phyloP scores from a whole-genome alignment of 2,113 vertebrate species.

The Puma concolor region DNA sequence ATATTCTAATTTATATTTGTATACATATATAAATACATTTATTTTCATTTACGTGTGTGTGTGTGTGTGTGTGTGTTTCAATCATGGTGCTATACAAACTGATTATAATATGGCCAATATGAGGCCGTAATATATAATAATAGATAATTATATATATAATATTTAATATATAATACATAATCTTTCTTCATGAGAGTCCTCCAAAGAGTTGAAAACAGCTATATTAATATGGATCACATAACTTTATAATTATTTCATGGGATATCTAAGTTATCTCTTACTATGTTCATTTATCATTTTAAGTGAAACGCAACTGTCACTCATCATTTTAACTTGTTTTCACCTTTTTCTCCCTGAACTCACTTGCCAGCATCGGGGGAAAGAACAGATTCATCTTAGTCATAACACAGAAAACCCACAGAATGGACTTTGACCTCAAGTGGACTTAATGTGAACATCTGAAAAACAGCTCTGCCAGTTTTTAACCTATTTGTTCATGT shows the following conservation, averaged over 20 bases:
- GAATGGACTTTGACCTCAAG: background rate
- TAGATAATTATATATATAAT: too few relatives aligned
- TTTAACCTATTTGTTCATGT: background rate
- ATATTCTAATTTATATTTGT: background rate
- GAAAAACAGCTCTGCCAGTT: background rate
- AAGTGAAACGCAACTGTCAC: background rate
- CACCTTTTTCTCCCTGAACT: background rate
- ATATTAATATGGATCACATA: background rate
- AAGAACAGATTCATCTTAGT: background rate
- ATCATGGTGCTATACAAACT: background rate
- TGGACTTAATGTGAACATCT: background rate
- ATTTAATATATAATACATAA: too few relatives aligned
- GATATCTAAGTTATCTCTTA: background rate
- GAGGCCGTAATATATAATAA: too few relatives aligned
- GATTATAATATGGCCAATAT: background rate
- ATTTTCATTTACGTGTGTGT: background rate
- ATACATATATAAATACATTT: background rate
- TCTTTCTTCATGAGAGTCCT: background rate
- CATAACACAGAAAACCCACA: background rate
- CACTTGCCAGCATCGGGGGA: background rate
- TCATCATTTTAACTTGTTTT: background rate
- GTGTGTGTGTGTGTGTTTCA: background rate
- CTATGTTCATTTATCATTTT: background rate
- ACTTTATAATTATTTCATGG: background rate
- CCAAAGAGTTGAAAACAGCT: background rate